phyloP scores from a whole-genome alignment of 2,797 vertebrate species.

The Periophthalmus magnuspinnatus region DNA sequence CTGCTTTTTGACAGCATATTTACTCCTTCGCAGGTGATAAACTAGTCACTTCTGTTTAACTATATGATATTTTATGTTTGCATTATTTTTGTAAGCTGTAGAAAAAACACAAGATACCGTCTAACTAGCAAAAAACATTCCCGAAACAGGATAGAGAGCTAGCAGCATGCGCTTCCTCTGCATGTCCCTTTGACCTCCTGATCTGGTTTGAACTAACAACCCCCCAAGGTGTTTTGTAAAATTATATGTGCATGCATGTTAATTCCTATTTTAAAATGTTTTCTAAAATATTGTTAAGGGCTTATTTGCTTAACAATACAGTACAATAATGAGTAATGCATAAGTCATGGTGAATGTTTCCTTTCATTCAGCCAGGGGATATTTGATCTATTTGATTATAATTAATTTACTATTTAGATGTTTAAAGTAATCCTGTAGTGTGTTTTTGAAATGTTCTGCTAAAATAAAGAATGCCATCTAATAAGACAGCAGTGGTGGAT shows the following conservation, averaged over 20 bases:
- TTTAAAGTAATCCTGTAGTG: too few species aligned
- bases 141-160: slow-evolving; percentile 15
- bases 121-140: neutral
- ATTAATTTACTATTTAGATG: too few species aligned
- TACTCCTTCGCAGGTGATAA: neutral
- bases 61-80: neutral
- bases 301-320: neutral
- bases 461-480: too few species aligned
- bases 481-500: too few species aligned
- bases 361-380: too few species aligned
- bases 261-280: too few species aligned
- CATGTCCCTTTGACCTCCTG: slow-evolving; percentile 5
- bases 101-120: neutral
- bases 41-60: neutral
- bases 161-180: too few species aligned
- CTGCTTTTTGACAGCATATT: neutral
- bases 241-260: too few species aligned
- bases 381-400: too few species aligned
- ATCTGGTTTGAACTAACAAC: neutral
- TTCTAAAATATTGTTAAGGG: neutral
- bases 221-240: too few species aligned
- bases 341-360: neutral
- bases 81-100: neutral
- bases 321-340: neutral
- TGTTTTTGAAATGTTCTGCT: too few species aligned